These are phyloP conservation scores for Anoplophora glabripennis DNA, from an alignment of 1,140 invertebrate species.

Conservation along the genomic window DNA sequence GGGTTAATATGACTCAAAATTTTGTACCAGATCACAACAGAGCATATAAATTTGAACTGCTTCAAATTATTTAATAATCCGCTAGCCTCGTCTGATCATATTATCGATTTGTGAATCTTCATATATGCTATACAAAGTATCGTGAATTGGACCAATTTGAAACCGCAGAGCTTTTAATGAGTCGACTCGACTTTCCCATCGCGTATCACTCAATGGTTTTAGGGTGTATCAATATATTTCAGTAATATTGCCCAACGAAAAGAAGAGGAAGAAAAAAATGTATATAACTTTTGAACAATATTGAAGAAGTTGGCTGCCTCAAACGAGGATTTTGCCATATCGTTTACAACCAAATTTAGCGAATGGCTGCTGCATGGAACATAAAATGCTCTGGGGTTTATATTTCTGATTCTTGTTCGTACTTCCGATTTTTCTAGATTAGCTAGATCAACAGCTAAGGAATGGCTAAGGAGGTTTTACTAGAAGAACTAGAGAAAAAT, in stretches of 20 bases:
- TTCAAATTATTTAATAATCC: conserved; percentile 18
- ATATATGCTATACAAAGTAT: conserved; percentile 25
- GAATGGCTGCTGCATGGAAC: conserved; percentile 24
- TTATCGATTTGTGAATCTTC: conserved; percentile 7
- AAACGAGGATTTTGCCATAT: conserved; percentile 26
- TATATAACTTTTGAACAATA: too few species aligned
- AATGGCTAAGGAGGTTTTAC: too few species aligned
- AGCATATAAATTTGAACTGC: conserved; percentile 25
- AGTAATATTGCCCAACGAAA: conserved; percentile 38
- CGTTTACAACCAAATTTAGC: conserved; percentile 31
- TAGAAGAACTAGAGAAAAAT: too few species aligned
- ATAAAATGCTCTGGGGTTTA: conserved; percentile 33
- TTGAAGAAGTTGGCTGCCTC: conserved; percentile 30
- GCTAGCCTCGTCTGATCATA: conserved; percentile 13
- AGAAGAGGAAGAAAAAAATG: conserved; percentile 38
- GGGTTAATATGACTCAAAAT: conserved; percentile 19
- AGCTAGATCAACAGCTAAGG: too few species aligned
- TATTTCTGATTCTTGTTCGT: conserved; percentile 28
- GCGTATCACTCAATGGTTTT: conserved; percentile 40
- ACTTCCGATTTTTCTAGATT: conserved; percentile 22
- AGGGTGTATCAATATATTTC: conserved; percentile 21
- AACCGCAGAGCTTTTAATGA: conserved; percentile 24
- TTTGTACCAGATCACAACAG: conserved; percentile 20
- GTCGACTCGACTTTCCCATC: conserved; percentile 39
- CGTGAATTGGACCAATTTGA: conserved; percentile 27